A percentile compares a stretch with the other conserved stretches of the same genome.
Evolutionary conservation across 1,140 invertebrate genomes (phyloP).

Genomic region (Scaptodrosophila lebanonensis): DNA sequence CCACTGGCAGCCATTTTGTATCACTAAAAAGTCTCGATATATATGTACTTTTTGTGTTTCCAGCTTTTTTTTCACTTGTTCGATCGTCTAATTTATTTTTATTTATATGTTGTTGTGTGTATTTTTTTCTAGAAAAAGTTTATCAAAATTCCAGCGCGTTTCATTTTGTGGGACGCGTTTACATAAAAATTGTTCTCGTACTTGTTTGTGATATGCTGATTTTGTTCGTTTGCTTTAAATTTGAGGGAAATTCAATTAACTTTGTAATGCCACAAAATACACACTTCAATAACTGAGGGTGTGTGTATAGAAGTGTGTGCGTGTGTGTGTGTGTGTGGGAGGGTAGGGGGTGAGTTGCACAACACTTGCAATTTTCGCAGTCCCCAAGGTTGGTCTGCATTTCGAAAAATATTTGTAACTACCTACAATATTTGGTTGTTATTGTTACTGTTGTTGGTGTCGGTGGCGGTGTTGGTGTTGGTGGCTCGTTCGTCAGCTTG

Average conservation of each 20-base stretch:
- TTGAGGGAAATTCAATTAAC: constrained; percentile 48
- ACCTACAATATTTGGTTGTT: constrained; percentile 44
- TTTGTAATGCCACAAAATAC: not conserved
- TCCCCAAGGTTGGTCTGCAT: constrained; percentile 40
- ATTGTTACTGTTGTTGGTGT: not conserved
- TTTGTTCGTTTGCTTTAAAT: constrained; percentile 39
- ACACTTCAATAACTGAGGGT: constrained; percentile 9
- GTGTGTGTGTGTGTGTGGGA: constrained; percentile 6
- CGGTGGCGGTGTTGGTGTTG: constrained; percentile 1
- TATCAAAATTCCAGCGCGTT: constrained; percentile 63
- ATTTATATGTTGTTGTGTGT: not conserved
- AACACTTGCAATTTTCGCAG: constrained; percentile 41
- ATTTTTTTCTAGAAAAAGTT: constrained; percentile 53
- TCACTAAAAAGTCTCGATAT: constrained; percentile 12
- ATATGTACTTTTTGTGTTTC: constrained; percentile 8
- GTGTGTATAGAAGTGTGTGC: constrained; percentile 4
- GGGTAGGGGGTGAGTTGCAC: constrained; percentile 31
- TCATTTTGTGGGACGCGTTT: constrained; percentile 43
- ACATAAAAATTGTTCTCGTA: constrained; percentile 20
- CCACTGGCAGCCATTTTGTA: constrained; percentile 51
- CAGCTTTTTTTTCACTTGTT: constrained; percentile 13
- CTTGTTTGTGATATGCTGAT: constrained; percentile 49
- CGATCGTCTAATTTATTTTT: constrained; percentile 1
- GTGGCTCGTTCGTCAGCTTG: constrained; percentile 32
- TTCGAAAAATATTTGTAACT: constrained; percentile 30